Conservation (phyloP, 2,888 invertebrate genomes). For the Tetrapedia diversipes region DNA sequence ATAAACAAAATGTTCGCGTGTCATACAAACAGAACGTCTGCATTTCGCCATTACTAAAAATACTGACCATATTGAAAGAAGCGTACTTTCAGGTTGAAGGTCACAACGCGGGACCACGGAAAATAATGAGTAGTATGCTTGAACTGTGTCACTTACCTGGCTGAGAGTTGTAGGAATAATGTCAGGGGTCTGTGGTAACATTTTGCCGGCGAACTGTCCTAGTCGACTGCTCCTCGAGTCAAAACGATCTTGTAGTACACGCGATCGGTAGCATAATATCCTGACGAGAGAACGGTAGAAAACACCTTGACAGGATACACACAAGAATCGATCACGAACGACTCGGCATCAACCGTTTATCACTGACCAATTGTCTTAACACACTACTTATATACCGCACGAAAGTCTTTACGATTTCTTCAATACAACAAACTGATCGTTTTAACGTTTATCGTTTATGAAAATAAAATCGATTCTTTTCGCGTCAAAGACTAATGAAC, state of each 20-base stretch:
- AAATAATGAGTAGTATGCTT: slow-evolving; percentile 1
- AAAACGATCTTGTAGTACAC: slow-evolving; percentile 60
- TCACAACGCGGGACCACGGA: slow-evolving; percentile 18
- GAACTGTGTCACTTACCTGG: slow-evolving; percentile 68
- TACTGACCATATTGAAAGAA: slow-evolving; percentile 11
- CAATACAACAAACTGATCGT: neutral
- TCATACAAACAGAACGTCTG: slow-evolving; percentile 10
- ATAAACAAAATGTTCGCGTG: slow-evolving; percentile 25
- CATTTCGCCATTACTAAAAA: slow-evolving; percentile 5
- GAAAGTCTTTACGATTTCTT: neutral
- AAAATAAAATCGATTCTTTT: slow-evolving; percentile 53
- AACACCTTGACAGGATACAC: slow-evolving; percentile 64
- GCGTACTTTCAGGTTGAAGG: slow-evolving; percentile 49
- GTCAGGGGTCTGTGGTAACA: slow-evolving; percentile 78
- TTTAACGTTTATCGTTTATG: slow-evolving; percentile 11
- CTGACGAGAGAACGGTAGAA: slow-evolving; percentile 36
- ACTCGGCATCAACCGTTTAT: slow-evolving; percentile 41
- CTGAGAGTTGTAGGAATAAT: slow-evolving; percentile 76
- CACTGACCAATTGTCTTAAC: slow-evolving; percentile 29
- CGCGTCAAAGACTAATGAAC: slow-evolving; percentile 13
- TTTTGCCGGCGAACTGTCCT: slow-evolving; percentile 58
- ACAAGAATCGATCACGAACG: slow-evolving; percentile 62
- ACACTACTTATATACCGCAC: slow-evolving; percentile 30
- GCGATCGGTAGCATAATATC: slow-evolving; percentile 64
- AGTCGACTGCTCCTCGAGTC: slow-evolving; percentile 55